Evolutionary conservation across 1,140 invertebrate genomes (phyloP).

Genomic region (Oryctes rhinoceros): DNA sequence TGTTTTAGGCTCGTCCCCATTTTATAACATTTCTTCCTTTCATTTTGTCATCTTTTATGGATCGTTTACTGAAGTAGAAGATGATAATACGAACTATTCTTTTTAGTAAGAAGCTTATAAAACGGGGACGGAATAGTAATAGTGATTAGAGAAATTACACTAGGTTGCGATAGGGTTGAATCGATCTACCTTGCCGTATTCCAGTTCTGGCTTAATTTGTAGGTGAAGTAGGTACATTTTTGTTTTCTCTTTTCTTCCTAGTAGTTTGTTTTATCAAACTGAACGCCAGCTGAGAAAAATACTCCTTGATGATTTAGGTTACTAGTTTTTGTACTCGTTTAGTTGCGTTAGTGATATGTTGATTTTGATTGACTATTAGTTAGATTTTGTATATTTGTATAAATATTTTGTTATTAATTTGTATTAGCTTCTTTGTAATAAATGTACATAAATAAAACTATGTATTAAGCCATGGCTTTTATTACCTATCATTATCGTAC

Average conservation of each 20-base stretch:
- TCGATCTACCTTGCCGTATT: background rate
- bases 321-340: slow-evolving; percentile 18
- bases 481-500: too few relatives aligned
- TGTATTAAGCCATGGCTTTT: background rate
- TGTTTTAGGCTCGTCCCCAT: background rate
- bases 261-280: background rate
- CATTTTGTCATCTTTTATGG: slow-evolving; percentile 22
- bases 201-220: background rate
- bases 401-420: slow-evolving; percentile 34
- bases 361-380: slow-evolving; percentile 24
- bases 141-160: background rate
- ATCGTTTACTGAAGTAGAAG: background rate
- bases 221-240: background rate
- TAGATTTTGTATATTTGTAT: slow-evolving; percentile 36
- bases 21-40: background rate
- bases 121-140: slow-evolving; percentile 11
- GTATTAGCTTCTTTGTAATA: slow-evolving; percentile 33
- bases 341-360: background rate
- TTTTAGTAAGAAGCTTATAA: background rate
- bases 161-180: background rate
- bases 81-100: background rate
- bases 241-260: too few relatives aligned
- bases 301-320: background rate
- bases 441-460: slow-evolving; percentile 26
- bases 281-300: background rate